These are phyloP conservation scores for Philotrypesis tridentata DNA, from an alignment of 1,140 invertebrate genomes.

Conservation along the genomic window DNA sequence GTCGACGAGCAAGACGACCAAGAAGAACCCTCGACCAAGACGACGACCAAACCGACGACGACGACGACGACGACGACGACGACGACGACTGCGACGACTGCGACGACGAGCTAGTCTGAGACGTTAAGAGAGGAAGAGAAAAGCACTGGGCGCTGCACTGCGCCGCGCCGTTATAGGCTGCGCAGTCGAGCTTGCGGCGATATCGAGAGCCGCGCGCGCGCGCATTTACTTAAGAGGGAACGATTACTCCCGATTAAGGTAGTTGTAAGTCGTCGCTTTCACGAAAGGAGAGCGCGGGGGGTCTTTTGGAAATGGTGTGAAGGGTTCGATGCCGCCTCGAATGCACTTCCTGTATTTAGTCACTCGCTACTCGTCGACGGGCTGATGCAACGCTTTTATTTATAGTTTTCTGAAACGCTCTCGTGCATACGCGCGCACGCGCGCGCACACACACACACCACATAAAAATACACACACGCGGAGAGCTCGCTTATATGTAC, in stretches of 20 bases:
- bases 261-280: neutral
- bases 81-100: conserved; percentile 1
- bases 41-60: neutral
- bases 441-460: no score
- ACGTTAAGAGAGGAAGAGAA: conserved; percentile 15
- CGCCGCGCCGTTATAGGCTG: conserved; percentile 26
- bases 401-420: neutral
- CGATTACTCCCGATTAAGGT: neutral
- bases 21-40: neutral
- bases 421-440: neutral
- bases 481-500: neutral
- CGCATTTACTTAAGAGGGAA: neutral
- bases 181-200: neutral
- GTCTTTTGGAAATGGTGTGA: neutral
- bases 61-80: conserved; percentile 23
- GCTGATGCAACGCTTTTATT: neutral
- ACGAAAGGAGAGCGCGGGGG: neutral
- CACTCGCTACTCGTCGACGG: neutral
- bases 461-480: no score
- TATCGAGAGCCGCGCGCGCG: neutral
- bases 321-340: neutral
- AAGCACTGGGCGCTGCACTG: neutral
- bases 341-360: neutral
- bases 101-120: neutral
- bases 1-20: conserved; percentile 21